These are phyloP conservation scores for Lepidocyrtoides sp. DNA, from an alignment of 2,888 invertebrate genomes.

Conservation along the genomic window DNA sequence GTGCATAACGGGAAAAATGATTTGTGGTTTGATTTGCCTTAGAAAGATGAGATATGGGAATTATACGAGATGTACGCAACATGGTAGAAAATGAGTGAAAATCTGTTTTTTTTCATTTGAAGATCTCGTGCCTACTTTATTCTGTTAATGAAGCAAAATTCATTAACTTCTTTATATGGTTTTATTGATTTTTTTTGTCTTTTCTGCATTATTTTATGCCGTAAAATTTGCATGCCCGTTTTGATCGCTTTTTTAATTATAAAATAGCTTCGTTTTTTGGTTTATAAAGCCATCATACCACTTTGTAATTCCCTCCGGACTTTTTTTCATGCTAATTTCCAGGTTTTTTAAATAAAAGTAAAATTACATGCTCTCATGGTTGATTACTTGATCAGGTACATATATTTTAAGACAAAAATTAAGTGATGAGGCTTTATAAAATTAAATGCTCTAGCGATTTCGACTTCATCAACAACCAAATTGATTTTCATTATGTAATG, in stretches of 20 bases:
- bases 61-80: neutral
- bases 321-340: no score
- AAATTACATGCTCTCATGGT: no score
- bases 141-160: conserved; percentile 29
- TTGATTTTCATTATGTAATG: no score
- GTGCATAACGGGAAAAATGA: conserved; percentile 12
- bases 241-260: neutral
- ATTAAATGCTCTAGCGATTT: no score
- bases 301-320: no score
- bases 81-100: conserved; percentile 6
- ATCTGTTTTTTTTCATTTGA: neutral
- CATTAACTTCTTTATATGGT: conserved; percentile 27
- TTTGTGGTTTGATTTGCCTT: conserved; percentile 31
- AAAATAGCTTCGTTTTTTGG: neutral
- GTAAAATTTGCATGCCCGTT: neutral
- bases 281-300: neutral
- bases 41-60: conserved; percentile 21
- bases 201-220: neutral
- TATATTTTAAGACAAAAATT: no score
- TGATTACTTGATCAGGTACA: no score
- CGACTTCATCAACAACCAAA: no score
- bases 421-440: no score
- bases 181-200: neutral
- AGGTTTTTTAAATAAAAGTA: no score
- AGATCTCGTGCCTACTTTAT: conserved; percentile 22